These are phyloP conservation scores for Erebia epiphron DNA, from an alignment of 2,888 invertebrate species.

Conservation along the genomic window DNA sequence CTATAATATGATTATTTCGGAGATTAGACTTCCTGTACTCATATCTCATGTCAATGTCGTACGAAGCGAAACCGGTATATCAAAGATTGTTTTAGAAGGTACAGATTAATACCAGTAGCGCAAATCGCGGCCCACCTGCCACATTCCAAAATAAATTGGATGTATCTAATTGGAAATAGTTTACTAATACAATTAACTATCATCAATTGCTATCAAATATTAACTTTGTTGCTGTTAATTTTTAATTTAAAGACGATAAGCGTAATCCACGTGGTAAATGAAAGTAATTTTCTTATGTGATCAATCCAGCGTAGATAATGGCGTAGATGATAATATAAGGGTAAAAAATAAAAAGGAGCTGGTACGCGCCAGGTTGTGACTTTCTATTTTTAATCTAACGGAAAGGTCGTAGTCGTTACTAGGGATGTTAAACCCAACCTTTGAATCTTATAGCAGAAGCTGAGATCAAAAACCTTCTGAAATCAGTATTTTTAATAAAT, in stretches of 20 bases:
- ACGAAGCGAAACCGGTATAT: slow-evolving; percentile 26
- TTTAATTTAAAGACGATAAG: slow-evolving; percentile 21
- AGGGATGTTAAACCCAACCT: slow-evolving; percentile 9
- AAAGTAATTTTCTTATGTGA: slow-evolving; percentile 56
- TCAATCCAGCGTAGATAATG: slow-evolving; percentile 65
- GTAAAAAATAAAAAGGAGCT: slow-evolving; percentile 75
- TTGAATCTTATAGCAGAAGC: background rate
- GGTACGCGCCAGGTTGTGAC: slow-evolving; percentile 69
- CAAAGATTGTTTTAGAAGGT: slow-evolving; percentile 18
- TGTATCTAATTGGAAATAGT: slow-evolving; percentile 15
- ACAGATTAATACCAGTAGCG: slow-evolving; percentile 30
- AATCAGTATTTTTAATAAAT: background rate
- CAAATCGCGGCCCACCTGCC: slow-evolving; percentile 22
- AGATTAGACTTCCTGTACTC: slow-evolving; percentile 25
- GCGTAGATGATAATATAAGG: slow-evolving; percentile 62
- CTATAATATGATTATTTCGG: slow-evolving; percentile 14
- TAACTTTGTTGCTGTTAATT: slow-evolving; percentile 21
- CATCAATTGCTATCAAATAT: slow-evolving; percentile 18
- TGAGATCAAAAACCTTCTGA: background rate
- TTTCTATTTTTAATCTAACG: slow-evolving; percentile 81
- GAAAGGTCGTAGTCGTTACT: slow-evolving; percentile 68
- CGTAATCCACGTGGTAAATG: slow-evolving; percentile 45
- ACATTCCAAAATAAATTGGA: slow-evolving; percentile 20
- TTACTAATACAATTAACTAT: slow-evolving; percentile 20
- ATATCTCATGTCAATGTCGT: slow-evolving; percentile 33